Conservation (phyloP, 2,888 invertebrate genomes). For the Platycnemis pennipes region DNA sequence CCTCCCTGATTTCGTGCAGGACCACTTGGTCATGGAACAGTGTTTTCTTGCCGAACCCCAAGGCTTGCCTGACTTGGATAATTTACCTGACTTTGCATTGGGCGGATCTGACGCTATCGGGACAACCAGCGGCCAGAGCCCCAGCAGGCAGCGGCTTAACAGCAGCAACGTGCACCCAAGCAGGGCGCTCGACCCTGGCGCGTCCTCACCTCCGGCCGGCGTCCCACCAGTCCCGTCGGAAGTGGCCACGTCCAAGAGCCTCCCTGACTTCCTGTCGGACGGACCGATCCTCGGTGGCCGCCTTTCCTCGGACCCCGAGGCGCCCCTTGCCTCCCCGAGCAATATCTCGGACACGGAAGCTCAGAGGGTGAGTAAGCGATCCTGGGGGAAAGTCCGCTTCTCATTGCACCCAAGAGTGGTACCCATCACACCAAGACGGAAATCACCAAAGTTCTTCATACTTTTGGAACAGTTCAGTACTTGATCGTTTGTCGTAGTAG, state of each 20-base stretch:
- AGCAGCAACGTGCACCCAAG: not conserved
- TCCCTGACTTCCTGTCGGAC: slow-evolving; percentile 88
- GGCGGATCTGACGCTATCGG: slow-evolving; percentile 75
- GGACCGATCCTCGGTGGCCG: slow-evolving; percentile 82
- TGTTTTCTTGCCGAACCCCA: slow-evolving; percentile 82
- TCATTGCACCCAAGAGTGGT: no score
- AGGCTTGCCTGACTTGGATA: slow-evolving; percentile 81
- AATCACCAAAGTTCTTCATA: no score
- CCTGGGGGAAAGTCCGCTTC: no score
- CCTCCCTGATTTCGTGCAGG: slow-evolving; percentile 92
- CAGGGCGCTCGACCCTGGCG: slow-evolving; percentile 35
- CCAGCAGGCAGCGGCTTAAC: not conserved
- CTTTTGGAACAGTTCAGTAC: no score
- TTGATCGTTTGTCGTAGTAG: no score
- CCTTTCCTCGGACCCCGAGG: slow-evolving; percentile 30
- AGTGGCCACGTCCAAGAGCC: slow-evolving; percentile 70
- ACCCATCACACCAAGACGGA: no score
- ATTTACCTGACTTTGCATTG: slow-evolving; percentile 84
- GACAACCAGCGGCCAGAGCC: not conserved
- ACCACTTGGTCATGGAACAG: slow-evolving; percentile 91
- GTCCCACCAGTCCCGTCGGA: slow-evolving; percentile 51
- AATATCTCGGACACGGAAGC: not conserved
- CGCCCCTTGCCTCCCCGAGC: not conserved
- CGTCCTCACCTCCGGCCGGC: slow-evolving; percentile 25
- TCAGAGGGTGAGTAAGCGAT: slow-evolving; percentile 27